Evolutionary conservation across 2,797 vertebrate species (phyloP).

Genomic region (Sparidentex hasta): DNA sequence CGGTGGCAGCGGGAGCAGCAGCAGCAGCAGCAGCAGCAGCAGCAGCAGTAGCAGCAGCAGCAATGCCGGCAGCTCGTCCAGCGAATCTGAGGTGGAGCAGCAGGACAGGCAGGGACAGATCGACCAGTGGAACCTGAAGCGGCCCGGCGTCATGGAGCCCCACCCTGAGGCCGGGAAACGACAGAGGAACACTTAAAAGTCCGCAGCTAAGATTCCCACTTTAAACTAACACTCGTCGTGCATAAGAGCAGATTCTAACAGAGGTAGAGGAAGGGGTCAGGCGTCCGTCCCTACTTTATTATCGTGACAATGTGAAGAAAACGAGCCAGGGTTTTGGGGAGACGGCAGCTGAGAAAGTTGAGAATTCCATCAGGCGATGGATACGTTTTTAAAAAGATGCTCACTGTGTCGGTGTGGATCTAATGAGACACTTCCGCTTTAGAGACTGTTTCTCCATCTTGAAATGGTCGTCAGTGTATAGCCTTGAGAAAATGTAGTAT

Average conservation of each 20-base stretch:
- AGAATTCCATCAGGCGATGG: conserved; percentile 4
- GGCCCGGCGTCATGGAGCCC: conserved; percentile 49
- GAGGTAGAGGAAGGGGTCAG: not conserved
- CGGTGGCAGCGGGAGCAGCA: conserved; percentile 67
- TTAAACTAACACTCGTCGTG: not conserved
- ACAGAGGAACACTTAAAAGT: conserved; percentile 64
- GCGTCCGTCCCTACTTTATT: not conserved
- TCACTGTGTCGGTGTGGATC: conserved; percentile 4
- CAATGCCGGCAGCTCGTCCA: conserved; percentile 71
- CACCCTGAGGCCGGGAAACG: conserved; percentile 52
- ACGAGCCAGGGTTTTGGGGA: not conserved
- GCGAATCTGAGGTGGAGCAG: conserved; percentile 76
- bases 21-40: conserved; percentile 67
- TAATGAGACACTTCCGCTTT: not conserved
- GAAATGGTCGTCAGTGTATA: conserved; percentile 47
- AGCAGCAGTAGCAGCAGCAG: conserved; percentile 70
- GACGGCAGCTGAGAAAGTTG: conserved; percentile 12
- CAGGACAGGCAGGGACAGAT: conserved; percentile 63
- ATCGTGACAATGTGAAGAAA: not conserved
- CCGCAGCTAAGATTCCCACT: not conserved
- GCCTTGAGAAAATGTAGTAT: conserved; percentile 45
- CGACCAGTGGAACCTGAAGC: conserved; percentile 78
- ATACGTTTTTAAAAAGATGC: not conserved
- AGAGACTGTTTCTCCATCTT: conserved; percentile 30
- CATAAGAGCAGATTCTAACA: conserved; percentile 5